These are phyloP conservation scores for Rhea americana DNA, from an alignment of 2,113 vertebrate species.

Conservation along the genomic window DNA sequence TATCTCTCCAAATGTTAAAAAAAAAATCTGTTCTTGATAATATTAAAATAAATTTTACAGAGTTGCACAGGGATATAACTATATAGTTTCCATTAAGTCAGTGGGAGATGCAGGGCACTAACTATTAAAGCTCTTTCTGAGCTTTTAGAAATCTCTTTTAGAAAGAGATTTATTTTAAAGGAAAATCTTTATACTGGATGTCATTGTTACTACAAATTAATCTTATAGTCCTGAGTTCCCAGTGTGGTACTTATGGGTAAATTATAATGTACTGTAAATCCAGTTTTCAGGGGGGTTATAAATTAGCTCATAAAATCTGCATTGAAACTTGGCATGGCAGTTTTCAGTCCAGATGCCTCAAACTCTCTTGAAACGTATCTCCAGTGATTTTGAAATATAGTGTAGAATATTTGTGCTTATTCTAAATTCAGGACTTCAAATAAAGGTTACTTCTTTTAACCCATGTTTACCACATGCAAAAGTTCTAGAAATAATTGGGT, in stretches of 20 bases:
- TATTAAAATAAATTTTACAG: not conserved
- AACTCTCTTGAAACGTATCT: not conserved
- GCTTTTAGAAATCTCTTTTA: too few relatives aligned
- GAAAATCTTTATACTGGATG: not conserved
- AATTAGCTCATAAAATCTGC: conserved; percentile 8
- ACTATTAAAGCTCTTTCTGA: not conserved
- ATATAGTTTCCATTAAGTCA: conserved; percentile 26
- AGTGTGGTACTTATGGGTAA: not conserved
- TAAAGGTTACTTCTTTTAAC: not conserved
- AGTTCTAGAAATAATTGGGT: not conserved
- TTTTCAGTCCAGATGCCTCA: conserved; percentile 11
- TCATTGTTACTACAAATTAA: conserved; percentile 25
- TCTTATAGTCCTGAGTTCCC: conserved; percentile 12
- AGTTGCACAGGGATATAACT: not conserved
- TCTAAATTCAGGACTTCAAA: not conserved
- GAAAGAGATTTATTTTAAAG: conserved; percentile 3
- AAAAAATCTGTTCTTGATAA: not conserved
- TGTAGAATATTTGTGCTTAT: not conserved
- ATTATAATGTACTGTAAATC: not conserved
- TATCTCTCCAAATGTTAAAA: not conserved
- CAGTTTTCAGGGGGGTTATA: not conserved
- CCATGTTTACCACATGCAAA: not conserved
- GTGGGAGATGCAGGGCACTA: conserved; percentile 4
- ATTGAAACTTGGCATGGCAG: not conserved
- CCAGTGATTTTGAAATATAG: not conserved